Percentiles rank a stretch among this genome's conserved stretches.
These are phyloP conservation scores for Bursaphelenchus okinawaensis DNA, from an alignment of 2,888 invertebrate genomes.

Conservation along the genomic window DNA sequence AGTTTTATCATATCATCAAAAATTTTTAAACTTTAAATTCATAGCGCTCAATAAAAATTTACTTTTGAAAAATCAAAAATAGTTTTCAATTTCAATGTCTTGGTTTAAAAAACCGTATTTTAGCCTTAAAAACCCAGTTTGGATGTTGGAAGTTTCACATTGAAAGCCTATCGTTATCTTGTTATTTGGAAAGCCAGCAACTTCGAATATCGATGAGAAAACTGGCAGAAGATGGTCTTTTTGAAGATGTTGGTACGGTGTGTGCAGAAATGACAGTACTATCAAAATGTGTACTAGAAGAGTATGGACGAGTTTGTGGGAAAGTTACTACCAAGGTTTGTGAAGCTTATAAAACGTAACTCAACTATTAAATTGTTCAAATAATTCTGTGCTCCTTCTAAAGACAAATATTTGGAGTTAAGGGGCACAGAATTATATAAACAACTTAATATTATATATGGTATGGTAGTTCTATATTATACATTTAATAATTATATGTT, in stretches of 20 bases:
- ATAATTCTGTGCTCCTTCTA: too few relatives aligned
- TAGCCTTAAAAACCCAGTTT: constrained; percentile 16
- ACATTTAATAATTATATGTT: too few relatives aligned
- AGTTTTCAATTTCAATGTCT: constrained; percentile 1
- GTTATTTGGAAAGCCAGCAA: constrained; percentile 19
- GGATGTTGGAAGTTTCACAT: constrained; percentile 22
- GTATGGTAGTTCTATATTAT: too few relatives aligned
- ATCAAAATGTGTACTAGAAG: constrained; percentile 14
- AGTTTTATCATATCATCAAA: background rate
- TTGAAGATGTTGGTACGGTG: constrained; percentile 11
- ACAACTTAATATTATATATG: too few relatives aligned
- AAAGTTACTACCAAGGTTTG: constrained; percentile 11
- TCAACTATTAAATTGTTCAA: too few relatives aligned
- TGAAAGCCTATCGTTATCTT: constrained; percentile 13
- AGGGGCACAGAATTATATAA: too few relatives aligned
- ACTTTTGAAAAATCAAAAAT: too few relatives aligned
- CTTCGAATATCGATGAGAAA: constrained; percentile 15
- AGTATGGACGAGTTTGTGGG: constrained; percentile 15
- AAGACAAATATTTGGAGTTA: too few relatives aligned
- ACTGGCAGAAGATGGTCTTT: constrained; percentile 3
- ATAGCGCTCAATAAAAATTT: too few relatives aligned
- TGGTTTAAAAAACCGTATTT: background rate
- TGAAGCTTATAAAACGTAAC: too few relatives aligned
- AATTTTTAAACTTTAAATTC: constrained; percentile 1
- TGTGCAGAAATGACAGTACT: constrained; percentile 18